Base-by-base conservation (phyloP, 1,140 invertebrate species). In the Laodelphax striatellus region DNA sequence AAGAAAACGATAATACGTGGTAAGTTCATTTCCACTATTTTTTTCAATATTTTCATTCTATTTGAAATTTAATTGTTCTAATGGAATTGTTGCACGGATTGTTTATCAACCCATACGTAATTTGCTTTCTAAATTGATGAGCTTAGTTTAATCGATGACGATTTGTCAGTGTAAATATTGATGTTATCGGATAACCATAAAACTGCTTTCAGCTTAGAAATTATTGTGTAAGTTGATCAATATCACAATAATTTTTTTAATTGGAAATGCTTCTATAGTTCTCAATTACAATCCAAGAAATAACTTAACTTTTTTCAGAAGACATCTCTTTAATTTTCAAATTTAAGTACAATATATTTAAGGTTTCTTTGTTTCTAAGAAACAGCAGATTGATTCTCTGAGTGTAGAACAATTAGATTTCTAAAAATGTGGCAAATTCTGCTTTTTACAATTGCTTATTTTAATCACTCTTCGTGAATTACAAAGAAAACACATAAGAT, bases 1-100 rank as follows among this genome's bases (percentile, higher is more conserved):
- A 80, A 59, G 77, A 78, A 62, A 79, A 81, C 55, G 79, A 81
- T 68, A 80, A 75, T 65, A 81, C 80, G 67, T 82, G 81, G 81
- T 82, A 71, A 75, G 71, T 64, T 55, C 63, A 28, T 61, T 70
- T 74, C 77, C 67, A 62, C 62, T 63, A 65, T 64, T 42, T 24
- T 60, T 24, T 6, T 10, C 5, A 55, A 55, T 52, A 34, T 42
- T 21, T 19, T 0, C 2, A 13, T 16, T 41, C 2, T 13, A 22
- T n/a, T 56, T 28, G 8, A 17, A 22, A 9, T 43, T 58, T 50
- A 1, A 38, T 6, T 21, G 9, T 28, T 59, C 55, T 59, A 28
- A 28, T 59, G n/a, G n/a, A 2, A 17, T 61, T 13, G 43, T 14
- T 42, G 5, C 1, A 46, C 4, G 19, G n/a, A 16, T 55, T 55